Percentiles rank a stretch among this genome's conserved stretches.
phyloP scores from a whole-genome alignment of 2,113 vertebrate genomes.

The Petrocephalus microphthalmus region DNA sequence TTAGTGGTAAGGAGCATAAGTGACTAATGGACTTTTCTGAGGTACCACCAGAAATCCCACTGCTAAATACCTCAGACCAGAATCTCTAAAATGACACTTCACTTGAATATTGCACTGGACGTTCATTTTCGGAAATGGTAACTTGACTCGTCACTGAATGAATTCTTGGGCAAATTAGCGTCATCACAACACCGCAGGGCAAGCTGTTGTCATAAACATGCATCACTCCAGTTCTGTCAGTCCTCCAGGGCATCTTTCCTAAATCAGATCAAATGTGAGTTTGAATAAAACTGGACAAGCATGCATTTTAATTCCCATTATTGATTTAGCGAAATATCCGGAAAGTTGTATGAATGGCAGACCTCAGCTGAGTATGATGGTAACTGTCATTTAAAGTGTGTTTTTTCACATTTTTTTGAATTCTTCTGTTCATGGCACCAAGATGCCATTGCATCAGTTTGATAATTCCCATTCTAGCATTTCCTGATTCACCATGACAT shows the following conservation, averaged over 20 bases:
- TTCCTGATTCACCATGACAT: neutral
- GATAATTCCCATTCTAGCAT: neutral
- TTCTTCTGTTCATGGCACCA: neutral
- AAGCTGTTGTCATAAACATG: neutral
- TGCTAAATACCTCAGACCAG: neutral
- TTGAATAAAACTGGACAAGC: neutral
- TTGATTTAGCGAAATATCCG: neutral
- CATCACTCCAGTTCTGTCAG: neutral
- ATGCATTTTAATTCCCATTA: neutral
- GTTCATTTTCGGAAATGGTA: neutral
- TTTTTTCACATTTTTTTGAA: neutral
- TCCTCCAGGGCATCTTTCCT: neutral
- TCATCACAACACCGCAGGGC: neutral
- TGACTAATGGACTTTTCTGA: neutral
- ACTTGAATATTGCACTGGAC: neutral
- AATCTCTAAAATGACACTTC: neutral
- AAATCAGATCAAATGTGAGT: conserved; percentile 10
- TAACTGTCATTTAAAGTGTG: neutral
- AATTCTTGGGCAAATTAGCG: neutral
- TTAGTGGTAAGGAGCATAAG: neutral
- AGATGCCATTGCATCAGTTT: neutral
- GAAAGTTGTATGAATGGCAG: neutral
- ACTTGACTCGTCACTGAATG: neutral
- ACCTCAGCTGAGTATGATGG: conserved; percentile 8
- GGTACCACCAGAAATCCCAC: neutral